Percentiles rank a stretch among this genome's conserved stretches.
These are phyloP conservation scores for Erebia ligea DNA, from an alignment of 2,888 invertebrate genomes.

Conservation along the genomic window DNA sequence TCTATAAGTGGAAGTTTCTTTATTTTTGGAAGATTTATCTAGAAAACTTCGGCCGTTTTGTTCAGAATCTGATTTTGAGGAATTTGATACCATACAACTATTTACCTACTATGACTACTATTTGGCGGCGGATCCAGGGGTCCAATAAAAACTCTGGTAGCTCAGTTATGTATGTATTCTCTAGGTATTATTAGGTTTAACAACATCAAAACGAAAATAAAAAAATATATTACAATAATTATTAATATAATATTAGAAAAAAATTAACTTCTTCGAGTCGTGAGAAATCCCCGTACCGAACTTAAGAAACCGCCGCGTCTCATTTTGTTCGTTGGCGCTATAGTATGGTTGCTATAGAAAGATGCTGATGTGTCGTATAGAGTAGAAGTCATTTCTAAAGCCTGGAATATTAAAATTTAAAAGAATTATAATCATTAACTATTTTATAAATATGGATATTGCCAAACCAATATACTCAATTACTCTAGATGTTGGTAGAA, in stretches of 20 bases:
- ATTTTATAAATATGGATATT: background rate
- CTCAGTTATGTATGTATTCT: no score
- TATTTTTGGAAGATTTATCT: no score
- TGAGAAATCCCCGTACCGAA: conserved; percentile 65
- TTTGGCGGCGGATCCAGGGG: no score
- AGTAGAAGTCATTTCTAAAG: conserved; percentile 66
- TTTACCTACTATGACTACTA: no score
- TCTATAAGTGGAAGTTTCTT: no score
- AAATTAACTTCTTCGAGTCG: conserved; percentile 53
- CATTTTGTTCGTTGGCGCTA: conserved; percentile 58
- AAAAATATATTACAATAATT: conserved; percentile 13
- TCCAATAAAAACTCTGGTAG: no score
- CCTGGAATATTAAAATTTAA: conserved; percentile 55
- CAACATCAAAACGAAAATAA: background rate
- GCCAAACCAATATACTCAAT: background rate
- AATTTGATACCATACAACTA: no score
- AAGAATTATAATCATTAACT: background rate
- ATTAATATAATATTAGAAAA: conserved; percentile 23
- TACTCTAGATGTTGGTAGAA: background rate
- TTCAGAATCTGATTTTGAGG: no score
- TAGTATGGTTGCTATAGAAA: conserved; percentile 69
- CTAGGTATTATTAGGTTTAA: no score
- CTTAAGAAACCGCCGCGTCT: conserved; percentile 68
- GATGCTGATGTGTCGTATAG: conserved; percentile 72
- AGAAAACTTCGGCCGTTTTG: no score